Evolutionary conservation across 2,113 vertebrate species (phyloP).

Genomic region (Heliornis fulica): DNA sequence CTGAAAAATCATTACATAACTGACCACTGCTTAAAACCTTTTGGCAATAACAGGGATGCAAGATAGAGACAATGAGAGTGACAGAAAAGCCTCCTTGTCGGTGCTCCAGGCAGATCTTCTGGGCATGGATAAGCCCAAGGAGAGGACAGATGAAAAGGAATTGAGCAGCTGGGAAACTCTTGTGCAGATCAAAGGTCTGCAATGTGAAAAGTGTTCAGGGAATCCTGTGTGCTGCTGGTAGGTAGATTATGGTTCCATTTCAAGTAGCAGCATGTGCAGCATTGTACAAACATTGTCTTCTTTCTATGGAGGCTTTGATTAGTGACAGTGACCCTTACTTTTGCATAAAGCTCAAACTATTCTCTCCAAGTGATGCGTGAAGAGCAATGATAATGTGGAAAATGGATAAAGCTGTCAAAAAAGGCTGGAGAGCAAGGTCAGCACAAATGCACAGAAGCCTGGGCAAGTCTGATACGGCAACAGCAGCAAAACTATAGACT

Average conservation of each 20-base stretch:
- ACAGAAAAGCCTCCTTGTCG: background rate
- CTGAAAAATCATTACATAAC: background rate
- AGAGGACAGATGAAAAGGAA: background rate
- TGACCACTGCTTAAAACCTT: background rate
- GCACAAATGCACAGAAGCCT: background rate
- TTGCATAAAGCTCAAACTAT: background rate
- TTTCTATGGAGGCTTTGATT: constrained; percentile 11
- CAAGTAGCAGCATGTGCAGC: background rate
- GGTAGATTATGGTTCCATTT: constrained; percentile 18
- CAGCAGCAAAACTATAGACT: background rate
- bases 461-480: background rate
- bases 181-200: constrained; percentile 6
- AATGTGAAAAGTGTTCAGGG: background rate
- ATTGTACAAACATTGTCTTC: background rate
- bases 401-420: background rate
- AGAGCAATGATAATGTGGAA: background rate
- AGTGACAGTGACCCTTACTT: background rate
- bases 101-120: background rate
- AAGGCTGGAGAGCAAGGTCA: background rate
- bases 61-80: background rate
- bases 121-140: background rate
- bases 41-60: background rate
- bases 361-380: constrained; percentile 1
- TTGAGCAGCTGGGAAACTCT: background rate
- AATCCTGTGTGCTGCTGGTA: constrained; percentile 6